Base-by-base conservation (phyloP, 1,140 invertebrate genomes). In the Anadara kagoshimensis region DNA sequence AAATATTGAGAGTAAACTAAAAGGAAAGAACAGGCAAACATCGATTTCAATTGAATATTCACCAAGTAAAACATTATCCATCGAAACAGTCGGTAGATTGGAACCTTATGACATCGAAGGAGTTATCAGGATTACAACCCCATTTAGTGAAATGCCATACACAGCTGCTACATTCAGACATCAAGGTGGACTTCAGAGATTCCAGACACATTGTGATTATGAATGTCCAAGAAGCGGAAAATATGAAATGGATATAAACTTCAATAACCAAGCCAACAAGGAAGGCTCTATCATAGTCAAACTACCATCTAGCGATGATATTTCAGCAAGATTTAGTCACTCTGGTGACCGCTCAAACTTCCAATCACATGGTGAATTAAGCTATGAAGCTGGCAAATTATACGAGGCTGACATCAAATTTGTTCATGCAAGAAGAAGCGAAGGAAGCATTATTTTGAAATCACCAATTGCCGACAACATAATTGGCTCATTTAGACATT, bases 21-120 rank as follows among this genome's bases (percentile, higher is more conserved):
- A 51, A 29, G 47, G 20, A 16, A 44, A 66, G 24, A 41, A 61
- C 12, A 72, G 69, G 8, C 62, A 64, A 18, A 77, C 78, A 22
- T 56, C 64, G 26, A 29, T 81, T 18, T 65, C 59, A 12, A 43
- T 81, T 43, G 80, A 81, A 64, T 84, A 81, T 53, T 65, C 75
- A 10, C 76, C 72, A 18, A 73, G 58, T 2, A 73, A 79, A 45
- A 51, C 56, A 5, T 53, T 84, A 11, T 73, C 65, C 16, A 8
- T 76, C 3, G 56, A 75, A 29, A 44, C 61, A 18, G 51, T 57
- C 24, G 10, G 73, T 58, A 53, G 49, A 29, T 7, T 69, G 43
- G 20, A 24, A 44, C 24, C 49, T 61, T n/a, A 77, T 44, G 20
- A 45, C n/a, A 16, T 64, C 1, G 44, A 74, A 24, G 73, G 79